A percentile compares a stretch with the other conserved stretches of the same genome.
Evolutionary conservation across 2,888 invertebrate genomes (phyloP).

Genomic region (Thymelicus lineola): DNA sequence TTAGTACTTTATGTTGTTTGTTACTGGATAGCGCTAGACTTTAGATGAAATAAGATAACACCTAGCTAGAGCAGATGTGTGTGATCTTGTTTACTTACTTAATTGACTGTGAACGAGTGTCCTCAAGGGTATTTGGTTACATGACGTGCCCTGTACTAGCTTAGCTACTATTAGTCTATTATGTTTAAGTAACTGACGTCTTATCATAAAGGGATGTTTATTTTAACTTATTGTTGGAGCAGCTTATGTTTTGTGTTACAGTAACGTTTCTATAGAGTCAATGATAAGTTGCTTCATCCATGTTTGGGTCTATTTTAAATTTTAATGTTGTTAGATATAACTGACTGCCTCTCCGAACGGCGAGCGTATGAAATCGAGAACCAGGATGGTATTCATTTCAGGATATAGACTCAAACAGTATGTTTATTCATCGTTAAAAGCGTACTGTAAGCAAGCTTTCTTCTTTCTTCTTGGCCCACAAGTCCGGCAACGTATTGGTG

Average conservation of each 20-base stretch:
- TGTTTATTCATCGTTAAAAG: neutral
- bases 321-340: constrained; percentile 16
- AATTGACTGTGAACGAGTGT: constrained; percentile 67
- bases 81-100: constrained; percentile 64
- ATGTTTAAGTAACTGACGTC: constrained; percentile 50
- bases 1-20: constrained; percentile 16
- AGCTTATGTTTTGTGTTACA: constrained; percentile 47
- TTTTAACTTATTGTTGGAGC: constrained; percentile 57
- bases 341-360: neutral
- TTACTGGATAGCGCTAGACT: constrained; percentile 39
- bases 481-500: too few relatives aligned
- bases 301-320: neutral
- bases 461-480: too few relatives aligned
- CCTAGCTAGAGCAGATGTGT: constrained; percentile 57
- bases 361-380: neutral
- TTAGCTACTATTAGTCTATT: constrained; percentile 38
- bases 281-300: too few relatives aligned
- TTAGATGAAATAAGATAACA: constrained; percentile 60
- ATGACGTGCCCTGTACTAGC: constrained; percentile 59
- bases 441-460: too few relatives aligned
- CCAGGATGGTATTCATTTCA: constrained; percentile 14
- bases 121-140: constrained; percentile 72
- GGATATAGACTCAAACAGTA: neutral
- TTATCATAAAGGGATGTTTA: constrained; percentile 50
- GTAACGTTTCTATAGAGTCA: neutral